Evolutionary conservation across 2,113 vertebrate genomes (phyloP), one percentile per base, ranked within the genome.

Genomic region (Bagarius yarrelli): DNA sequence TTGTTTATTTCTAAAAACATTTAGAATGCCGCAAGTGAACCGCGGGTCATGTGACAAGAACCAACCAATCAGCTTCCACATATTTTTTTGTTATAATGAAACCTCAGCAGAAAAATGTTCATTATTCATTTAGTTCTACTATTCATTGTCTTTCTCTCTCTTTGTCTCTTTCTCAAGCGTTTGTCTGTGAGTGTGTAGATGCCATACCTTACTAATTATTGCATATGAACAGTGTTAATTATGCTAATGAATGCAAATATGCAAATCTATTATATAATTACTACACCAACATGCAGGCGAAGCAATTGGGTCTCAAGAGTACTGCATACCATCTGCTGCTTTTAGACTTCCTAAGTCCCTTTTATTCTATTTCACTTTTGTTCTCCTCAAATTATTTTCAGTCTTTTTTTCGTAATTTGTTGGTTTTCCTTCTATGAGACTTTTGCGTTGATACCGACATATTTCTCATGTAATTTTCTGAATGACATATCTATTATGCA

Each of bases 401-500:
- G 63, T 60, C 77, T 56, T 50, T 79, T 73, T 87, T 91, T 89
- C 87, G 84, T 11, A 30, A n/a, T 69, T 15, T n/a, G 25, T 50
- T 52, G 11, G 40, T 25, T 72, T 53, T 32, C 9, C 30, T 27
- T 32, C 18, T 13, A 21, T 53, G 32, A 53, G 4, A 16, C 56
- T 53, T 72, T 32, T 2, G 47, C 25, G 18, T 52, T 71, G 56
- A 32, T 80, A 50, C 69, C 78, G 80, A 87, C 80, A 87, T 85
- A 91, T 89, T 89, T 78, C 86, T 87, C 85, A 47, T 47, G 44
- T 47, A 47, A 47, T 47, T 47, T 47, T 88, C 89, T 89, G 85
- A 89, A 90, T 91, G 85, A 85, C 84, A 88, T 91, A 91, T 91
- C 89, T 89, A 86, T 81, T 72, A 57, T 83, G 87, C 86, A 86